Evolutionary conservation across 2,113 vertebrate species (phyloP).

Genomic region (Microcebus ravelobensis): DNA sequence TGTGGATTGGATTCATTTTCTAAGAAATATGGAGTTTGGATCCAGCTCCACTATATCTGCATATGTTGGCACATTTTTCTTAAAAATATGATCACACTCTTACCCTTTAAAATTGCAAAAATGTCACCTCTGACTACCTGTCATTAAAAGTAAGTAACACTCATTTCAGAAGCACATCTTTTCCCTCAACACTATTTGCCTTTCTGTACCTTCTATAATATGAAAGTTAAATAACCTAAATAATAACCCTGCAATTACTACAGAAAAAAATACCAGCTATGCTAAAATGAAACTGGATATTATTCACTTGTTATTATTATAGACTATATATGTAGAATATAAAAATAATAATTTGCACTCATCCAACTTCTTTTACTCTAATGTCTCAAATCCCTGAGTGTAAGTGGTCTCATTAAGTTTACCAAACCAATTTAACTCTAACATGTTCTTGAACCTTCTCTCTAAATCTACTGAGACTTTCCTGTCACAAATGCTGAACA

Average conservation of each 20-base stretch:
- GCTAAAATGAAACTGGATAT: conserved; percentile 61
- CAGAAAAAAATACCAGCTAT: conserved; percentile 45
- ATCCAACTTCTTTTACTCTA: conserved; percentile 32
- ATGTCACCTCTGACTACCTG: conserved; percentile 40
- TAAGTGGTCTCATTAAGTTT: conserved; percentile 70
- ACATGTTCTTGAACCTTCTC: conserved; percentile 56
- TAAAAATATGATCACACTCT: neutral
- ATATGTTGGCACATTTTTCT: neutral
- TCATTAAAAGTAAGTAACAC: conserved; percentile 37
- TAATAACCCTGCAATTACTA: conserved; percentile 53
- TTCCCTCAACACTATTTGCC: neutral
- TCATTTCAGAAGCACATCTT: conserved; percentile 51
- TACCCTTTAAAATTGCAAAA: conserved; percentile 40
- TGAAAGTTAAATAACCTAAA: conserved; percentile 67
- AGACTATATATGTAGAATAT: conserved; percentile 66
- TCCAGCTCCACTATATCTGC: neutral
- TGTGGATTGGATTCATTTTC: neutral
- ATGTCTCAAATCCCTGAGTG: conserved; percentile 59
- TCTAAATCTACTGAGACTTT: conserved; percentile 57
- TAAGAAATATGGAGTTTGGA: neutral
- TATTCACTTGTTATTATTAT: conserved; percentile 62
- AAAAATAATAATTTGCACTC: conserved; percentile 71
- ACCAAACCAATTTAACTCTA: conserved; percentile 71
- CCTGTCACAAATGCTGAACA: conserved; percentile 48
- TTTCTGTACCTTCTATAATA: neutral